A percentile compares a stretch with the other conserved stretches of the same genome.
Conservation (phyloP, 2,797 vertebrate species). For the Pelochelys cantorii region DNA sequence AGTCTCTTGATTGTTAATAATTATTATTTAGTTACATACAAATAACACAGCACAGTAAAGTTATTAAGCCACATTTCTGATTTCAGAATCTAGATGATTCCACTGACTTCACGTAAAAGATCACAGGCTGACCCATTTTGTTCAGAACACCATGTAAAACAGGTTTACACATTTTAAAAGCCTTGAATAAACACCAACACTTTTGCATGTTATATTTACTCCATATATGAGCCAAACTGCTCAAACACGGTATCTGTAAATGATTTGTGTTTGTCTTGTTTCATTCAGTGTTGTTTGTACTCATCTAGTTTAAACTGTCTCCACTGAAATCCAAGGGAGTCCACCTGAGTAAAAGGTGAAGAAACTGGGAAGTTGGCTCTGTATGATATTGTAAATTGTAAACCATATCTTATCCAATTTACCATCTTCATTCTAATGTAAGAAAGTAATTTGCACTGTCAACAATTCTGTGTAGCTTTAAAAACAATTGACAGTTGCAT, state of each 20-base stretch:
- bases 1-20: background rate
- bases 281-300: background rate
- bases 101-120: background rate
- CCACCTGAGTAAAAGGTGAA: background rate
- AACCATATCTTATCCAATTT: background rate
- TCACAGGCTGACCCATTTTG: background rate
- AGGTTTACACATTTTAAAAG: background rate
- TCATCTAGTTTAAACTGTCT: background rate
- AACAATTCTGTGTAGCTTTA: background rate
- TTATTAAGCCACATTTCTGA: background rate
- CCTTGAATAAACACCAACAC: background rate
- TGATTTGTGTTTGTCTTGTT: background rate
- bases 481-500: background rate
- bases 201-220: background rate
- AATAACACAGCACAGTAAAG: background rate
- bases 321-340: background rate
- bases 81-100: background rate
- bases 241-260: background rate
- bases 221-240: background rate
- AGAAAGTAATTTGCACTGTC: background rate
- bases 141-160: background rate
- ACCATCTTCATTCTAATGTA: background rate
- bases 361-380: background rate
- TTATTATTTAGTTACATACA: background rate
- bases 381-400: background rate